phyloP scores from a whole-genome alignment of 2,797 vertebrate species.

The Leptodactylus fallax region DNA sequence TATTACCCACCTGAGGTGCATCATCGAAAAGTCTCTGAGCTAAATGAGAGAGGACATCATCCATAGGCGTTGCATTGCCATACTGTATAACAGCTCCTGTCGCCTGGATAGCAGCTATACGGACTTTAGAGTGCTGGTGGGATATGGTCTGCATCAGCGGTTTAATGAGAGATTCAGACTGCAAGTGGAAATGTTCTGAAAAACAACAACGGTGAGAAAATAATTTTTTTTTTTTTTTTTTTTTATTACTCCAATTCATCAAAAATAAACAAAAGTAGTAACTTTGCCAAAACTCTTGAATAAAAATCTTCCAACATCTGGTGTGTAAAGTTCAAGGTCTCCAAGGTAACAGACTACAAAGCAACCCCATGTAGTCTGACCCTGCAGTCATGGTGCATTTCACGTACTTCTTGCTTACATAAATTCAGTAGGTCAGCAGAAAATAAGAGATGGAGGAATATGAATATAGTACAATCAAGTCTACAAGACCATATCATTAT shows the following conservation, averaged over 20 bases:
- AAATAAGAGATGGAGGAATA: too few relatives aligned
- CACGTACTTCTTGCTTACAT: too few relatives aligned
- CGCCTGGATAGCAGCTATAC: constrained; percentile 87
- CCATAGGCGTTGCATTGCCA: constrained; percentile 85
- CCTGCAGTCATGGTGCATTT: too few relatives aligned
- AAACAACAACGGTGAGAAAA: not conserved
- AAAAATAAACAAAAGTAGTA: not conserved
- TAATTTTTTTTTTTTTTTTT: too few relatives aligned
- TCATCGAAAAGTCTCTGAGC: constrained; percentile 94
- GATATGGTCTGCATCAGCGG: constrained; percentile 91
- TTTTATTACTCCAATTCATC: not conserved
- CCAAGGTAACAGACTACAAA: too few relatives aligned
- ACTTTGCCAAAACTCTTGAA: not conserved
- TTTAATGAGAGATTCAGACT: constrained; percentile 87
- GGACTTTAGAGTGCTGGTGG: constrained; percentile 92
- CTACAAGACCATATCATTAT: too few relatives aligned
- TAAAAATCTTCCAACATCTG: too few relatives aligned
- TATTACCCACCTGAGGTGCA: constrained; percentile 87
- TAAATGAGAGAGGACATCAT: constrained; percentile 91
- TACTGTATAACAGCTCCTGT: constrained; percentile 87
- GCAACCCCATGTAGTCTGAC: too few relatives aligned
- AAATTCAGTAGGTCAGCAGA: too few relatives aligned
- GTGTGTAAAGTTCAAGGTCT: too few relatives aligned
- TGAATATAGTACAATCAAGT: too few relatives aligned
- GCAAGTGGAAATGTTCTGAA: constrained; percentile 93